Conservation (phyloP, 2,113 vertebrate species). For the human (Homo sapiens) region GRCh38 chrX:26572001-26572500, state of each 20-base stretch:
- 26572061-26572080: background rate
- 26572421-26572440: background rate
- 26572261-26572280: background rate
- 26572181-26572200: background rate
- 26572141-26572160: background rate
- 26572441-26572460: background rate
- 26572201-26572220: background rate
- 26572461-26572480: background rate
- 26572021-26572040: background rate
- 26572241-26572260: background rate
- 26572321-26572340: background rate
- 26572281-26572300: background rate
- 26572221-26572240: background rate
- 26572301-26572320: background rate
- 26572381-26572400: background rate
- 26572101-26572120: background rate
- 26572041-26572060: background rate
- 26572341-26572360: background rate
- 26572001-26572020: background rate
- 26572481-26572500: background rate
- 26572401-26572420: background rate
- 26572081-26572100: background rate
- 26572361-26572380: background rate
- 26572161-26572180: background rate
- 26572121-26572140: background rate